These are phyloP conservation scores for Coreius guichenoti DNA, from an alignment of 2,797 vertebrate genomes.

Conservation along the genomic window DNA sequence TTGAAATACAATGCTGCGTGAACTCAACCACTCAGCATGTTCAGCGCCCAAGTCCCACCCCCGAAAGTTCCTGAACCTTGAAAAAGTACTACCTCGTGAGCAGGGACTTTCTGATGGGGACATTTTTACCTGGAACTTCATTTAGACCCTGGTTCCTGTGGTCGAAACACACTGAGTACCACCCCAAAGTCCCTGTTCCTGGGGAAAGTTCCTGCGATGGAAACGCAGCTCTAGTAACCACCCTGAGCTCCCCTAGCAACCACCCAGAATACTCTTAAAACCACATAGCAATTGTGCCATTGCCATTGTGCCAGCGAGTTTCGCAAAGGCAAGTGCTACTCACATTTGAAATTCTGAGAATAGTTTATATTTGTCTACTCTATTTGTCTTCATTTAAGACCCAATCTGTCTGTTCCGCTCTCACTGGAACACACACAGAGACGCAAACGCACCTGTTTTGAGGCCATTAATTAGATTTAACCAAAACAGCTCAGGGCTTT, in stretches of 20 bases:
- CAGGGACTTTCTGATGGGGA: too few relatives aligned
- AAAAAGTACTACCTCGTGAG: too few relatives aligned
- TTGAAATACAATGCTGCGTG: too few relatives aligned
- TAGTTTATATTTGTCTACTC: background rate
- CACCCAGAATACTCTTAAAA: background rate
- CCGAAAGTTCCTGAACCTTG: too few relatives aligned
- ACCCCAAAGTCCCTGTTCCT: too few relatives aligned
- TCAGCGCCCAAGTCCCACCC: too few relatives aligned
- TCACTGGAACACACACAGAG: constrained; percentile 24
- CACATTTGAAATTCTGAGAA: background rate
- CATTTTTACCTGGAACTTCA: too few relatives aligned
- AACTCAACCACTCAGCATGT: too few relatives aligned
- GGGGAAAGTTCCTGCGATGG: too few relatives aligned
- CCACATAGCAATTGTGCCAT: too few relatives aligned
- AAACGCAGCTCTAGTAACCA: background rate
- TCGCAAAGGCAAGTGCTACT: background rate
- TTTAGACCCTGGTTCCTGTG: too few relatives aligned
- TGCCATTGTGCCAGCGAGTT: background rate
- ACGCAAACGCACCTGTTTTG: constrained; percentile 46
- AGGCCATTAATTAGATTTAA: constrained; percentile 68
- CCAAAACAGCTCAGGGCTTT: constrained; percentile 62
- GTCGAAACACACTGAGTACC: too few relatives aligned
- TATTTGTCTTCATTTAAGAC: constrained; percentile 32
- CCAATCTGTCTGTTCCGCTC: constrained; percentile 7
- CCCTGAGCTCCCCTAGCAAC: background rate